phyloP scores from a whole-genome alignment of 30 jellyfish, hydroid and myxozoan species.

The Calvadosia cruxmelitensis region DNA sequence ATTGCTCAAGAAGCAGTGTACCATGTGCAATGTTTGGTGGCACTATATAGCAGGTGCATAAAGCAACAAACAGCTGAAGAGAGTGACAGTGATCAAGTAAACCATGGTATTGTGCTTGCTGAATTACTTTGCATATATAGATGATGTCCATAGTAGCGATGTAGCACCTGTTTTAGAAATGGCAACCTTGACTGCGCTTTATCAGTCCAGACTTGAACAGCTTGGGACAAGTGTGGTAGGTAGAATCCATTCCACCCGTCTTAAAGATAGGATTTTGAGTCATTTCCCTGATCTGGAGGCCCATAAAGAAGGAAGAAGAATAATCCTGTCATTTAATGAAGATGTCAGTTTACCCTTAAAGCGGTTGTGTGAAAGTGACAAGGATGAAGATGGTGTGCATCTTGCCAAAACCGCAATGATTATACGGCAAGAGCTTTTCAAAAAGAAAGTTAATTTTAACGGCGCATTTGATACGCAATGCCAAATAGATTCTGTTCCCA shows the following conservation, averaged over 20 bases:
- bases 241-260: conserved; percentile 5
- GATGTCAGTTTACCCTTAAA: conserved; percentile 3
- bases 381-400: conserved; percentile 14
- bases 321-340: background rate
- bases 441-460: background rate
- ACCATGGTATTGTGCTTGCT: background rate
- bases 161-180: conserved; percentile 8
- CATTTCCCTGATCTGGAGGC: background rate
- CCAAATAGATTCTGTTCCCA: conserved; percentile 5
- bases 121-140: too few species aligned
- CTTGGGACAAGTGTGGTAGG: conserved; percentile 1
- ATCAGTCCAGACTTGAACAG: conserved; percentile 3
- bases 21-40: background rate
- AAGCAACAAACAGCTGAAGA: background rate
- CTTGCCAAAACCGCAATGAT: conserved; percentile 6
- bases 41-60: background rate
- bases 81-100: background rate
- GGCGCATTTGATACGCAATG: conserved; percentile 1
- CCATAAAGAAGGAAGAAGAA: conserved; percentile 2
- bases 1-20: background rate
- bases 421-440: conserved; percentile 5
- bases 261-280: background rate
- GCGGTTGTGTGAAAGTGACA: background rate
- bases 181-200: background rate
- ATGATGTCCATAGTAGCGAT: conserved; percentile 1